Conservation (phyloP, 2,888 invertebrate species). For the Mayetiola destructor region DNA sequence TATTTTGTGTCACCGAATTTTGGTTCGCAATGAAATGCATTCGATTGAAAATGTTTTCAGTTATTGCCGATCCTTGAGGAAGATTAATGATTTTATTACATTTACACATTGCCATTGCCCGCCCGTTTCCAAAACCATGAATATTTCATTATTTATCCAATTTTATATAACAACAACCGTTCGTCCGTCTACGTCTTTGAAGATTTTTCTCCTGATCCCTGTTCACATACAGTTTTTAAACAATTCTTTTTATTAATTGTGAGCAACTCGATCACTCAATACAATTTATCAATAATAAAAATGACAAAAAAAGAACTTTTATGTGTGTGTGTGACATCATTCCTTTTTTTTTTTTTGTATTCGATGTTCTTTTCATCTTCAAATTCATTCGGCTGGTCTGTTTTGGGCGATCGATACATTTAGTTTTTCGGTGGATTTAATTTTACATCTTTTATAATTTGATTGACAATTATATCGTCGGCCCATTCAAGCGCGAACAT, state of each 20-base stretch:
- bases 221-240: not conserved
- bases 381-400: not conserved
- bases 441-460: not conserved
- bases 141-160: not conserved
- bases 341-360: not conserved
- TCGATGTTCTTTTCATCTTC: not conserved
- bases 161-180: no score
- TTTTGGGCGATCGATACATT: not conserved
- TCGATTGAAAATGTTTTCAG: not conserved
- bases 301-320: not conserved
- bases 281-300: constrained; percentile 2
- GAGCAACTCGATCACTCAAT: not conserved
- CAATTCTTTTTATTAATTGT: constrained; percentile 7
- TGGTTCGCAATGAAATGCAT: no score
- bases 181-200: not conserved
- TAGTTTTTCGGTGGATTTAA: not conserved
- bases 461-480: constrained; percentile 7
- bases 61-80: not conserved
- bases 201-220: constrained; percentile 2
- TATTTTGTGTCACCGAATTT: no score
- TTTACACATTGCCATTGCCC: not conserved
- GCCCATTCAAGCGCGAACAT: not conserved
- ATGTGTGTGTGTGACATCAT: no score
- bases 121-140: not conserved
- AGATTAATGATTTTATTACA: constrained; percentile 13